These are phyloP conservation scores for Metellina segmentata DNA, from an alignment of 2,888 invertebrate species.

Conservation along the genomic window DNA sequence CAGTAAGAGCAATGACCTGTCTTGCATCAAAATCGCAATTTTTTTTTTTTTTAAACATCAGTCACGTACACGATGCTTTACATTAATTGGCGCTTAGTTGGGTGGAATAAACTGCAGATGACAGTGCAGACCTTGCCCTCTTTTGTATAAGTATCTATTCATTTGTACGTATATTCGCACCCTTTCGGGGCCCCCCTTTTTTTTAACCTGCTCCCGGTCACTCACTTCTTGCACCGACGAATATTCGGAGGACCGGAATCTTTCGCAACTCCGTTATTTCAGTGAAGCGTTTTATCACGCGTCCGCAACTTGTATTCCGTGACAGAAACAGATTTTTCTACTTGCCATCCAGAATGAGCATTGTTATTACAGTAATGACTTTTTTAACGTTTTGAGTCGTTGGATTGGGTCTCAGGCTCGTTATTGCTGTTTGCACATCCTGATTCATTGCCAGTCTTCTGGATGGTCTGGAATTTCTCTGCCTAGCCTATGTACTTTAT, in stretches of 20 bases:
- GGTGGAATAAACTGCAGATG: slow-evolving; percentile 6
- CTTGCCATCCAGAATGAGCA: background rate
- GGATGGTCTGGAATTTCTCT: background rate
- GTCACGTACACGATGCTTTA: slow-evolving; percentile 11
- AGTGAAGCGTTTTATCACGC: slow-evolving; percentile 41
- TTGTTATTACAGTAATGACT: background rate
- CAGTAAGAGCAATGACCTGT: slow-evolving; percentile 21
- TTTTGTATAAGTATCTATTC: slow-evolving; percentile 13
- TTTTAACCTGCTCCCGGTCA: slow-evolving; percentile 68
- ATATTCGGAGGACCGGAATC: slow-evolving; percentile 22
- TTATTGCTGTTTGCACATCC: background rate
- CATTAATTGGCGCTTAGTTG: slow-evolving; percentile 42
- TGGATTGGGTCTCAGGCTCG: background rate
- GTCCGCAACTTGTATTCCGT: slow-evolving; percentile 19
- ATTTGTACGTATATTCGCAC: slow-evolving; percentile 19
- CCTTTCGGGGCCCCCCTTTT: slow-evolving; percentile 54
- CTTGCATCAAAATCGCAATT: background rate
- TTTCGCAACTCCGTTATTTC: slow-evolving; percentile 59
- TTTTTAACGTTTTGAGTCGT: background rate
- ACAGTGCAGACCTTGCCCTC: background rate
- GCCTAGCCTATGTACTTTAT: background rate
- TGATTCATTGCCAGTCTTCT: background rate
- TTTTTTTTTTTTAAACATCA: slow-evolving; percentile 7
- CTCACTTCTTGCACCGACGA: slow-evolving; percentile 52
- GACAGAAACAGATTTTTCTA: background rate